Evolutionary conservation across 30 jellyfish, hydroid and myxozoan genomes (phyloP).

Genomic region (Morbakka virulenta): DNA sequence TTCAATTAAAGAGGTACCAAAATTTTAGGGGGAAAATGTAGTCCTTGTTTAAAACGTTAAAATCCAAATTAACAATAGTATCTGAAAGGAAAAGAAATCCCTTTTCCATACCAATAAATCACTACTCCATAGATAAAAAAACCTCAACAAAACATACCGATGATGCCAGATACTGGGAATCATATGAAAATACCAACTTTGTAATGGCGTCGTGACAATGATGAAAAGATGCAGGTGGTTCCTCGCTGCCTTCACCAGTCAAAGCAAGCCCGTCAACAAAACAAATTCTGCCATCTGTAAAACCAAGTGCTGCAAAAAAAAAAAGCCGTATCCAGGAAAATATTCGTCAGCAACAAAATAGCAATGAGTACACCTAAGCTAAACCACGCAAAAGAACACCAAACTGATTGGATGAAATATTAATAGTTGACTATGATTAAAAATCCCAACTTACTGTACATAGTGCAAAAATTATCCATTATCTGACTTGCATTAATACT

Average conservation of each 20-base stretch:
- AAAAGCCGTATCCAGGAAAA: background rate
- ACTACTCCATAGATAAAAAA: too few species aligned
- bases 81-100: background rate
- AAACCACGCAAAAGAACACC: constrained; percentile 1
- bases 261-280: constrained; percentile 61
- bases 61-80: too few species aligned
- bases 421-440: background rate
- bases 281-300: constrained; percentile 65
- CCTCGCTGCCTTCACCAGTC: constrained; percentile 48
- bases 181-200: constrained; percentile 56
- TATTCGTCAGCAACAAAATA: background rate
- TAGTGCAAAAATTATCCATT: too few species aligned
- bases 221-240: constrained; percentile 25
- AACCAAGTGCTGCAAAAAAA: constrained; percentile 70
- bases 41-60: too few species aligned
- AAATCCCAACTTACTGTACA: too few species aligned
- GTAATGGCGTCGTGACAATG: constrained; percentile 54
- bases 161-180: constrained; percentile 62
- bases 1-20: too few species aligned
- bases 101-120: background rate
- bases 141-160: constrained; percentile 54
- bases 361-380: background rate
- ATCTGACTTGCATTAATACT: too few species aligned
- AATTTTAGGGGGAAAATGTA: too few species aligned
- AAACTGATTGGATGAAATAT: background rate